Evolutionary conservation across 2,113 vertebrate genomes (phyloP).

Genomic region (Ursus arctos): DNA sequence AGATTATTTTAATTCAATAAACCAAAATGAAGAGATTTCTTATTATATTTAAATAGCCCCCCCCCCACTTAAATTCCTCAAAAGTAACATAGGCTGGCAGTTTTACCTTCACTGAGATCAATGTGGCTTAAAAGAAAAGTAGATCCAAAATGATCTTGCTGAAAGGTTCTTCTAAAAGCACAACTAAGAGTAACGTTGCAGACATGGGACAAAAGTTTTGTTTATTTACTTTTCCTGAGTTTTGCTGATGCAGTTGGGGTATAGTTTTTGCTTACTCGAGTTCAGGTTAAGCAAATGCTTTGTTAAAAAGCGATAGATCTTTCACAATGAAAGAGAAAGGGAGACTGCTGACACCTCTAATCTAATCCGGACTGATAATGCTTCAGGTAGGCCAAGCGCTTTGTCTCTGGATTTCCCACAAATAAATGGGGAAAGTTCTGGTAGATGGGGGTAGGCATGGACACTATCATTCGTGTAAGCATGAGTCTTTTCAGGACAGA

Average conservation of each 20-base stretch:
- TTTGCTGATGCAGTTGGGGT: background rate
- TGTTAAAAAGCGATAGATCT: constrained; percentile 10
- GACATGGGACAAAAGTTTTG: background rate
- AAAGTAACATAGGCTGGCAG: background rate
- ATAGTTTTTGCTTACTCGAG: constrained; percentile 18
- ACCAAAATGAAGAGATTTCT: background rate
- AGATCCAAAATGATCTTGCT: background rate
- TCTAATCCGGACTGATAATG: background rate
- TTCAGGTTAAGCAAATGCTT: background rate
- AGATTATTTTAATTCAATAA: background rate
- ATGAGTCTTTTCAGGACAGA: background rate
- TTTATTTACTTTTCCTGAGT: background rate
- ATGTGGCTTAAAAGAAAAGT: constrained; percentile 7
- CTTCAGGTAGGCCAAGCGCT: background rate
- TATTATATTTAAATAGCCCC: background rate
- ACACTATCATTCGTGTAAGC: background rate
- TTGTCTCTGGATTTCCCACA: background rate
- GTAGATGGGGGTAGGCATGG: background rate
- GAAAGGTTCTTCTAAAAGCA: background rate
- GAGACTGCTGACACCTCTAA: background rate
- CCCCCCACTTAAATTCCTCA: background rate
- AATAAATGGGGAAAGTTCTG: background rate
- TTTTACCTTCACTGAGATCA: background rate
- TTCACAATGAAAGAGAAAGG: background rate
- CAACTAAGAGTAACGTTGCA: background rate